Percentiles rank a stretch among this genome's conserved stretches.
These are phyloP conservation scores for Lycocorax pyrrhopterus DNA, from an alignment of 2,113 vertebrate species.

Conservation along the genomic window DNA sequence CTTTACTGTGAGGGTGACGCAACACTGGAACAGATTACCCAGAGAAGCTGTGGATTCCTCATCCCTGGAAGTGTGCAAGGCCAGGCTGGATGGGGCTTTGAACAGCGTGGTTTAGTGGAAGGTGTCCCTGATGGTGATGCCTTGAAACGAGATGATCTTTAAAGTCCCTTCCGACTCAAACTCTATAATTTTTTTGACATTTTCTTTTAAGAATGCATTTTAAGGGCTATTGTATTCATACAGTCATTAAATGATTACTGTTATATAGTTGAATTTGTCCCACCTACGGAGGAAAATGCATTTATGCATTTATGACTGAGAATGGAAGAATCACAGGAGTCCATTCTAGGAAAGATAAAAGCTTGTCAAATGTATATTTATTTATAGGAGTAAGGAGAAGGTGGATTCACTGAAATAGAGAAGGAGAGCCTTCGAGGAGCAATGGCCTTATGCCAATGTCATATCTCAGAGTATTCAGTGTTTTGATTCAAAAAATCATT, in stretches of 20 bases:
- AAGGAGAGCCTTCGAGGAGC: background rate
- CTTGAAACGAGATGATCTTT: background rate
- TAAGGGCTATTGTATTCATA: background rate
- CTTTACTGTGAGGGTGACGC: background rate
- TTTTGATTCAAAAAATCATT: background rate
- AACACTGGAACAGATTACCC: background rate
- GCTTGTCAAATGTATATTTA: background rate
- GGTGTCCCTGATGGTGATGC: background rate
- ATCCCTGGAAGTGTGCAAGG: background rate
- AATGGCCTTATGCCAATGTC: background rate
- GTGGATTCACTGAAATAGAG: fast-evolving
- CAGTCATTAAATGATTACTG: background rate
- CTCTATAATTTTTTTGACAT: background rate
- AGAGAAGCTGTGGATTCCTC: background rate
- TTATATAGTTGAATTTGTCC: background rate
- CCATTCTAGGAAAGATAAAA: background rate
- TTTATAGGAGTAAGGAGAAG: background rate
- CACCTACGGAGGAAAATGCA: background rate
- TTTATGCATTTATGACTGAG: background rate
- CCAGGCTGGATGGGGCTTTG: background rate
- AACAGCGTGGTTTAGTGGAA: background rate
- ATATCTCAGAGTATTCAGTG: background rate
- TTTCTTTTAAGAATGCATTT: background rate
- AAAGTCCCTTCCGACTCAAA: background rate
- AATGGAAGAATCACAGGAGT: background rate